Conservation (phyloP, 2,797 vertebrate species). For the Pagetopsis macropterus region DNA sequence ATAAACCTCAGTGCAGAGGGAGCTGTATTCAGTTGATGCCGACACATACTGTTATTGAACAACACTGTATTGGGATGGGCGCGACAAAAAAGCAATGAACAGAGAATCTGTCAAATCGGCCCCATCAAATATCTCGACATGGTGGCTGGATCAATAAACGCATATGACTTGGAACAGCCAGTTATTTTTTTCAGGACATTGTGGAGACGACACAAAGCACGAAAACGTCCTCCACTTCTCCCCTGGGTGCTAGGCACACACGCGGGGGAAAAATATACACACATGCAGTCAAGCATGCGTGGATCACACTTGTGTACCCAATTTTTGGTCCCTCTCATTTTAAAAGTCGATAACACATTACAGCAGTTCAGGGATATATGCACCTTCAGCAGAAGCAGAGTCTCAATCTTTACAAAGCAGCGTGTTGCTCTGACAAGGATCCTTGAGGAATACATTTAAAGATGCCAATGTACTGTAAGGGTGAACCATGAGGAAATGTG, state of each 20-base stretch:
- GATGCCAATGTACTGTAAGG: conserved; percentile 1
- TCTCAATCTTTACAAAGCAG: conserved; percentile 12
- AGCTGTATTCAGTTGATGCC: conserved; percentile 15
- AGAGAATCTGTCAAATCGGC: conserved; percentile 32
- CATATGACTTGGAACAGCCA: conserved; percentile 10
- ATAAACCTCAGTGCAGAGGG: not conserved
- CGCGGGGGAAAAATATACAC: conserved; percentile 14
- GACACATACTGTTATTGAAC: conserved; percentile 12
- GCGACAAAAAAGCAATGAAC: conserved; percentile 6
- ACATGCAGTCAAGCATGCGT: conserved; percentile 21
- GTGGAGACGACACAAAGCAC: not conserved
- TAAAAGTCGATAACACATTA: conserved; percentile 76
- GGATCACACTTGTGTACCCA: conserved; percentile 41
- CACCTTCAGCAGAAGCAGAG: conserved; percentile 25
- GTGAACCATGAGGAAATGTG: not conserved
- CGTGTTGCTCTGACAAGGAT: not conserved
- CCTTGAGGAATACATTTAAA: not conserved
- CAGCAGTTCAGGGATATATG: conserved; percentile 35
- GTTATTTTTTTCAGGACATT: not conserved
- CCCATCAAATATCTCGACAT: conserved; percentile 31
- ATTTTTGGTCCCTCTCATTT: conserved; percentile 40
- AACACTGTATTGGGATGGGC: not conserved
- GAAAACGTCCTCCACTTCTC: conserved; percentile 15
- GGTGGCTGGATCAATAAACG: conserved; percentile 45
- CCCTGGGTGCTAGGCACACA: conserved; percentile 7